Evolutionary conservation across 1,140 invertebrate genomes (phyloP), one percentile per base, ranked within the genome.

Genomic region (Piezodorus guildinii): DNA sequence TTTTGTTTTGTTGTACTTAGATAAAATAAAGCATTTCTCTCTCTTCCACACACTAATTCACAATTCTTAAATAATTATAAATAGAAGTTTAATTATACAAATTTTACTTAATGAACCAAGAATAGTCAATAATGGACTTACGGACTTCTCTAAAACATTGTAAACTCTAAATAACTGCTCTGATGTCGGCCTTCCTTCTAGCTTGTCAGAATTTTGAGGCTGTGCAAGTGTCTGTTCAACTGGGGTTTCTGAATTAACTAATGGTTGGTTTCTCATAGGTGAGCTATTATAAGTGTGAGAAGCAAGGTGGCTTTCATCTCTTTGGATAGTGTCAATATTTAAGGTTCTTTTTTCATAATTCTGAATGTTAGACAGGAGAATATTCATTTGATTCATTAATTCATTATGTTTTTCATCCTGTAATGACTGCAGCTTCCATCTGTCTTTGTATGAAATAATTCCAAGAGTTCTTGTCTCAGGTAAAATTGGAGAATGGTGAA

Each of bases 91-190:
- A 64, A 19, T 39, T 45, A 65, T 10, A 19, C 2, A 27, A 30
- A 45, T 12, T 46, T 27, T 12, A 51, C 14, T n/a, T n/a, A n/a
- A n/a, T n/a, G n/a, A n/a, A n/a, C n/a, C 52, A 46, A 44, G 15
- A 60, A 17, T 30, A 49, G 12, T 39, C 12, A 39, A 51, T 43
- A 27, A 25, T n/a, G n/a, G 23, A 46, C 61, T 61, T 65, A 68
- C 67, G 15, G 44, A 65, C 12, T 63, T 27, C 5, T 60, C 45
- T n/a, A 68, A 51, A 25, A 62, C 45, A 23, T 68, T 43, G 39
- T 52, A 65, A 8, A 68, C 64, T 27, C 27, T 44, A 34, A 63
- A 39, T 15, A 68, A 44, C 34, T 68, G 64, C 19, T 63, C 64
- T 44, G 51, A 43, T 1, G 61, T 59, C 1, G 67, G 67, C 1